Conservation (phyloP, 2,113 vertebrate species). For the Stigmatopora argus region DNA sequence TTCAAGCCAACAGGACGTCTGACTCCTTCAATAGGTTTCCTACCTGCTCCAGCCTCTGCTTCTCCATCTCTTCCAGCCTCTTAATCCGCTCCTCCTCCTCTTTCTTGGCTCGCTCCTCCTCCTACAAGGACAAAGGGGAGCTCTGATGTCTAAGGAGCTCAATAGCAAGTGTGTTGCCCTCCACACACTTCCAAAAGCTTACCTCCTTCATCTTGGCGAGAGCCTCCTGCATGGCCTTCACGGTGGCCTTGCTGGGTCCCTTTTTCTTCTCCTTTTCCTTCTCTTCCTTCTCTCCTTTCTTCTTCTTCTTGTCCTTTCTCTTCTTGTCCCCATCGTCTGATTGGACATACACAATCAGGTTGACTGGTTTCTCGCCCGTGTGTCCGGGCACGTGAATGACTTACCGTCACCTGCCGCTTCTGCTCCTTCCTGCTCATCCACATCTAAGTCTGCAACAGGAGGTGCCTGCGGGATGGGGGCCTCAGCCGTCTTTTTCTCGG, state of each 20-base stretch:
- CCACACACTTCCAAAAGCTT: constrained; percentile 11
- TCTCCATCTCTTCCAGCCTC: constrained; percentile 86
- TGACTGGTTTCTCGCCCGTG: not conserved
- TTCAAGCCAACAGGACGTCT: not conserved
- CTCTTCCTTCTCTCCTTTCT: constrained; percentile 75
- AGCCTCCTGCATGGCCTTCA: constrained; percentile 97
- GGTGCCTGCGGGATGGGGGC: constrained; percentile 38
- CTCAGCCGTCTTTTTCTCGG: constrained; percentile 32
- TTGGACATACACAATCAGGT: not conserved
- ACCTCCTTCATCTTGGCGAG: constrained; percentile 90
- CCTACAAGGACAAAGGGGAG: constrained; percentile 40
- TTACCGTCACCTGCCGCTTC: constrained; percentile 75
- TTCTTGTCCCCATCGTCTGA: constrained; percentile 83
- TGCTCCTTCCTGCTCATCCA: constrained; percentile 75
- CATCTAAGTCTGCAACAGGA: constrained; percentile 13
- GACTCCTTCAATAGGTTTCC: no score
- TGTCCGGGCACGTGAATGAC: not conserved
- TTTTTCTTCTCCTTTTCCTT: constrained; percentile 96
- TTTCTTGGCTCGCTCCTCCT: constrained; percentile 84
- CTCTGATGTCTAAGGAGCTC: not conserved
- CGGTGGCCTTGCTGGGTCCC: constrained; percentile 91
- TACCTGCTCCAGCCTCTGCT: constrained; percentile 88
- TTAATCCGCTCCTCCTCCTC: constrained; percentile 85
- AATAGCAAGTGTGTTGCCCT: rapidly evolving
- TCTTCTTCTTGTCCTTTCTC: constrained; percentile 96